Base-by-base conservation (phyloP, 1,140 invertebrate species). In the Cotesia glomerata region DNA sequence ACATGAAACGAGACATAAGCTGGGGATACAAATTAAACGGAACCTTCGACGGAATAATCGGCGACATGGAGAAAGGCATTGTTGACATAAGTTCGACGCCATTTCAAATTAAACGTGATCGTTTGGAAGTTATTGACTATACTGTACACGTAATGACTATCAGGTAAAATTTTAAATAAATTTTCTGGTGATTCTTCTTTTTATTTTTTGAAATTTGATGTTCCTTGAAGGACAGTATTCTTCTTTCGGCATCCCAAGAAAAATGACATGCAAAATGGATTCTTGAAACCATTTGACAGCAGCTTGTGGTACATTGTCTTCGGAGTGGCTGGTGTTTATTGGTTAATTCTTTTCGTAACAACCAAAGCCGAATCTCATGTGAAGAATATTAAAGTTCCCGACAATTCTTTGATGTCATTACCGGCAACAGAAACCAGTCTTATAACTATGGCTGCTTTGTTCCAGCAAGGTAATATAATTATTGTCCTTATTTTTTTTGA, bases 11-110 rank as follows among this genome's bases (percentile, higher is more conserved):
- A 4, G 89, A 87, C 0, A 85, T 85, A 65, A 90, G 91, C 4
- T 93, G 91, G 91, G 91, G 92, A 4, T 92, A 91, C 77, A 66
- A 87, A 35, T 83, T 88, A 26, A 91, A 92, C 81, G 91, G 91
- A 1, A 87, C 87, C 13, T 92, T 90, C 73, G 91, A 92, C 75
- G 92, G 92, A 3, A 89, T 92, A 83, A 88, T 93, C n/a, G 90
- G 91, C 0, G 86, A 88, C 0, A 84, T 93, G 70, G 84, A 89
- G 62, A 81, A 86, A 14, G 88, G 87, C 13, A 80, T 88, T 62
- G 87, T 90, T 2, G 91, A 93, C 74, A 88, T 92, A 52, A 89
- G 90, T 13, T 88, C 87, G 2, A 85, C 90, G 0, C 89, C 91
- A 7, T 82, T 91, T 62, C 90, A 90, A 79, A 89, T 89, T 68